phyloP scores from a whole-genome alignment of 2,797 vertebrate genomes.

The Apogon hyalosoma region DNA sequence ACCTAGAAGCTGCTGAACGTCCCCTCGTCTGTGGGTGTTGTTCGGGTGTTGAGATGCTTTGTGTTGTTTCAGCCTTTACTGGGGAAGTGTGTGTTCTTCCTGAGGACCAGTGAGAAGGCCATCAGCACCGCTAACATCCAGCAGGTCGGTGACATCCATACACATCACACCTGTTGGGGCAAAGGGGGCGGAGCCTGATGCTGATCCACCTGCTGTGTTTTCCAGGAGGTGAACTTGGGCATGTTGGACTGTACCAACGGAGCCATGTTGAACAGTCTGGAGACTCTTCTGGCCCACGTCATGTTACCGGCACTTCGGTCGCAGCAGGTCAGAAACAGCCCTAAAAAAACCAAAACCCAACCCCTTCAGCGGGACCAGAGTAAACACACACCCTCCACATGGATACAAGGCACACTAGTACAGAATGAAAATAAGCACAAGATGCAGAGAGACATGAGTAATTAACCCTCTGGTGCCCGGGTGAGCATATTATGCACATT shows the following conservation, averaged over 20 bases:
- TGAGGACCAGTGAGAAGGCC: slow-evolving; percentile 81
- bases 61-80: slow-evolving; percentile 75
- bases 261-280: slow-evolving; percentile 80
- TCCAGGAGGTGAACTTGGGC: slow-evolving; percentile 86
- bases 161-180: no score
- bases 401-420: no score
- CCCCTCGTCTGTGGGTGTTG: no score
- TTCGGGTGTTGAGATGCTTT: neutral
- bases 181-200: no score
- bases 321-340: slow-evolving; percentile 79
- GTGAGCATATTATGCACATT: no score
- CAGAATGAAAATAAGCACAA: no score
- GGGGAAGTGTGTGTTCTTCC: slow-evolving; percentile 87
- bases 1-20: no score
- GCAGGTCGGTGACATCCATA: slow-evolving; percentile 77
- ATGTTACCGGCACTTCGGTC: slow-evolving; percentile 84
- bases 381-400: no score
- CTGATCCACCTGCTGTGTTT: neutral
- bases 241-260: slow-evolving; percentile 79
- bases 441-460: no score
- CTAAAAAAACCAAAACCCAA: no score
- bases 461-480: no score
- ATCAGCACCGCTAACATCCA: slow-evolving; percentile 84
- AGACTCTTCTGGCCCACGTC: slow-evolving; percentile 80
- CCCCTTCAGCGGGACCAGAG: no score